These are phyloP conservation scores for Dioctria linearis DNA, from an alignment of 2,888 invertebrate genomes.

Conservation along the genomic window DNA sequence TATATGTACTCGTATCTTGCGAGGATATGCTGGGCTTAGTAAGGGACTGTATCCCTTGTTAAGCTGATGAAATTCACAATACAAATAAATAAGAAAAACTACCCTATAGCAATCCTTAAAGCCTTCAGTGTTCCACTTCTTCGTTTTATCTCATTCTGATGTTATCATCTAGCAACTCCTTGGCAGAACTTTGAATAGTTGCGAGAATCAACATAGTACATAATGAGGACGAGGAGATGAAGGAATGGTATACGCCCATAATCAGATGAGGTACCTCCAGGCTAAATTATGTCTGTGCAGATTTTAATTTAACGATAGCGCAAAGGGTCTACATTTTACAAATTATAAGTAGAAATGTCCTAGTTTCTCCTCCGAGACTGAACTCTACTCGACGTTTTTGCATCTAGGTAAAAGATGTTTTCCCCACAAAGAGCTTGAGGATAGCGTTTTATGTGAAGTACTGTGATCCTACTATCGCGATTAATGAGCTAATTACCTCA, in stretches of 20 bases:
- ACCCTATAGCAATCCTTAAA: background rate
- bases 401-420: background rate
- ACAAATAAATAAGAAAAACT: background rate
- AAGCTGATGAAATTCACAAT: conserved; percentile 13
- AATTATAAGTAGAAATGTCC: background rate
- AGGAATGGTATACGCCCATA: background rate
- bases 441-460: background rate
- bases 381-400: background rate
- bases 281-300: conserved; percentile 4
- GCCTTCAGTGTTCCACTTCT: background rate
- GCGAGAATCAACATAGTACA: background rate
- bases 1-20: background rate
- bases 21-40: background rate
- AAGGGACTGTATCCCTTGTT: background rate
- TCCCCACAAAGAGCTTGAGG: background rate
- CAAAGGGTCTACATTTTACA: background rate
- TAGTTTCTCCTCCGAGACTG: background rate
- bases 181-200: background rate
- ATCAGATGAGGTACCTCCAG: background rate
- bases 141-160: background rate
- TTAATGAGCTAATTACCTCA: background rate
- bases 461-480: background rate
- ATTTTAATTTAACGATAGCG: conserved; percentile 13
- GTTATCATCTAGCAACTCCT: conserved; percentile 5
- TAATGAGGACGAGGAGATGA: background rate